These are phyloP conservation scores for Etheostoma perlongum DNA, from an alignment of 2,797 vertebrate species.

Conservation along the genomic window DNA sequence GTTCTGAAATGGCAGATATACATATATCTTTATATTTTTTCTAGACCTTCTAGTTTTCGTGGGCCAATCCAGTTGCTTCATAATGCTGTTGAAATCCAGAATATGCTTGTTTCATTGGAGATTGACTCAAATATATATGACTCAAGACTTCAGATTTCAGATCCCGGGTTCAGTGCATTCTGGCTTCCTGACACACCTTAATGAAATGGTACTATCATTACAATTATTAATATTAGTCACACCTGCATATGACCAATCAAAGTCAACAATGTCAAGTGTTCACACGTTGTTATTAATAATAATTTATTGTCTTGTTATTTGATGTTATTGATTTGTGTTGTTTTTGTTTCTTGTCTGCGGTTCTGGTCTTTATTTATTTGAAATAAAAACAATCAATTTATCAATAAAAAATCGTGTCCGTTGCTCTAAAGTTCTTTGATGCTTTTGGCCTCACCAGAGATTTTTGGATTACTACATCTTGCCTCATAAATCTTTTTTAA, in stretches of 20 bases:
- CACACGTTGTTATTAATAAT: no score
- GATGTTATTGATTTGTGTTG: no score
- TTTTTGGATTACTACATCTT: not conserved
- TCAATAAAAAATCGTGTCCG: not conserved
- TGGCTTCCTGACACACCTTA: not conserved
- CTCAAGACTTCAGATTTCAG: not conserved
- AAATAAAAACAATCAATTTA: no score
- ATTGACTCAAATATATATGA: not conserved
- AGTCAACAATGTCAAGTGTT: no score
- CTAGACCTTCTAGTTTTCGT: not conserved
- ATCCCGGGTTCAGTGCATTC: not conserved
- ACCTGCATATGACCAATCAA: not conserved
- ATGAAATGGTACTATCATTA: not conserved
- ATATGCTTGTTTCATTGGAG: not conserved
- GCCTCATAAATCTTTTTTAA: no score
- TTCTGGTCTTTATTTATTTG: no score
- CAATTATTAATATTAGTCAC: not conserved
- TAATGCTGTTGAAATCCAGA: not conserved
- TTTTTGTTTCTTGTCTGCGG: no score
- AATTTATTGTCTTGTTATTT: no score
- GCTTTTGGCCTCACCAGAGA: not conserved
- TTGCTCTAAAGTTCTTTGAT: not conserved
- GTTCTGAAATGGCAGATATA: not conserved
- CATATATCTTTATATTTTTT: not conserved
- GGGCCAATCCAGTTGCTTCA: not conserved